Conservation (phyloP, 1,140 invertebrate species). For the Melanaphis sacchari region DNA sequence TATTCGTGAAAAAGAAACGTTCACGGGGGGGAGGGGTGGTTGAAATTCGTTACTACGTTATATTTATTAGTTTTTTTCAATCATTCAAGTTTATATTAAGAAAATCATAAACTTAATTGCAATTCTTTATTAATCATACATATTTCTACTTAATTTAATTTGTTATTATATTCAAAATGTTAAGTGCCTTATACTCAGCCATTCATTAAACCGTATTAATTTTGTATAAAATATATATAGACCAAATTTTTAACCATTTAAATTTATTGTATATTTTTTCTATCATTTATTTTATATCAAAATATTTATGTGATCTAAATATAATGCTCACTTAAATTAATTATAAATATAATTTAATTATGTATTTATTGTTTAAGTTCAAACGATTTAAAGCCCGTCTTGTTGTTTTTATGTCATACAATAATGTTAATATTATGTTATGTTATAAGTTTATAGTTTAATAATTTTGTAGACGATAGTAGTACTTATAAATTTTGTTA, state of each 20-base stretch:
- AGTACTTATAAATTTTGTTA: neutral
- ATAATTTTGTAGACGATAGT: neutral
- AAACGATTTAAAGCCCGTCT: neutral
- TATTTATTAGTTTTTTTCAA: neutral
- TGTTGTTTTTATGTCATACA: neutral
- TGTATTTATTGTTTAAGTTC: neutral
- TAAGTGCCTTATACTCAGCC: constrained; percentile 11
- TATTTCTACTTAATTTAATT: constrained; percentile 8
- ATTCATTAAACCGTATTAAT: neutral
- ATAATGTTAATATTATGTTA: neutral
- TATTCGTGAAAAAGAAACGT: neutral
- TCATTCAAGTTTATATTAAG: neutral
- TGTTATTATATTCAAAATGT: neutral
- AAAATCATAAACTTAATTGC: neutral
- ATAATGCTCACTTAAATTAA: neutral
- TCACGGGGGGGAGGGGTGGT: neutral
- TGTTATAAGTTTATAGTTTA: constrained; percentile 8
- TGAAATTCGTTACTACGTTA: neutral
- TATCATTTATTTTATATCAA: neutral
- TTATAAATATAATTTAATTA: neutral
- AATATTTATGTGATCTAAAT: neutral
- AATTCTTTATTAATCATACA: neutral
- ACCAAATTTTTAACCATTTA: constrained; percentile 24
- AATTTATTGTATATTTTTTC: constrained; percentile 26
- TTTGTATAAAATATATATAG: neutral